phyloP scores from a whole-genome alignment of 2,113 vertebrate genomes.

The Crotalus tigris region DNA sequence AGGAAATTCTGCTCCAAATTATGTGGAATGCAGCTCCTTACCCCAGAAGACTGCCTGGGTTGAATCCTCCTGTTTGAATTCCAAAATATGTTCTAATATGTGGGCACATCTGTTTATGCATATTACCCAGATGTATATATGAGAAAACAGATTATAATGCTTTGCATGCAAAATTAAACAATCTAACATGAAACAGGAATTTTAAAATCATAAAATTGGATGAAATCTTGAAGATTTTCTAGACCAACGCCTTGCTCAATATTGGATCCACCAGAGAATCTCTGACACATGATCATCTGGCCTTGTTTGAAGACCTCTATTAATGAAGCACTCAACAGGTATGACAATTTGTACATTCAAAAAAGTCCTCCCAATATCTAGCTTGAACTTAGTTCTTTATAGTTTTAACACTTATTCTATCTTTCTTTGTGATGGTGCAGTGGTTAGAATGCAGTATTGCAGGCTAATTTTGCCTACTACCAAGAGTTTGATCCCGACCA shows the following conservation, averaged over 20 bases:
- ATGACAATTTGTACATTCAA: not conserved
- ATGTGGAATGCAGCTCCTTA: constrained; percentile 1
- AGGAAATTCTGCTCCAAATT: not conserved
- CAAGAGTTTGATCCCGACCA: not conserved
- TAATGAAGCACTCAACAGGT: not conserved
- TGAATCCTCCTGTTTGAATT: constrained; percentile 36
- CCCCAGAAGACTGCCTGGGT: constrained; percentile 10
- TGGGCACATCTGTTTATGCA: constrained; percentile 39
- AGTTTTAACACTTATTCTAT: not conserved
- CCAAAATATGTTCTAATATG: constrained; percentile 43
- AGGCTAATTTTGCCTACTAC: not conserved
- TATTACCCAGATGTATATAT: not conserved
- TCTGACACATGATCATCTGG: not conserved
- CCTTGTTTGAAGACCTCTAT: not conserved
- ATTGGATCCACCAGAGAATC: not conserved
- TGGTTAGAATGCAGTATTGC: not conserved
- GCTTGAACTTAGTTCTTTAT: not conserved
- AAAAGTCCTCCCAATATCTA: not conserved
- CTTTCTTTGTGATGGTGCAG: not conserved
- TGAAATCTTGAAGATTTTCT: not conserved
- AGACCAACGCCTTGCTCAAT: not conserved
- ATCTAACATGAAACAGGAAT: not conserved
- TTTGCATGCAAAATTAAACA: constrained; percentile 18
- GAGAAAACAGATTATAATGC: constrained; percentile 13
- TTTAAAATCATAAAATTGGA: not conserved